Base-by-base conservation (phyloP, 2,797 vertebrate genomes). In the Chaetophractus vellerosus region DNA sequence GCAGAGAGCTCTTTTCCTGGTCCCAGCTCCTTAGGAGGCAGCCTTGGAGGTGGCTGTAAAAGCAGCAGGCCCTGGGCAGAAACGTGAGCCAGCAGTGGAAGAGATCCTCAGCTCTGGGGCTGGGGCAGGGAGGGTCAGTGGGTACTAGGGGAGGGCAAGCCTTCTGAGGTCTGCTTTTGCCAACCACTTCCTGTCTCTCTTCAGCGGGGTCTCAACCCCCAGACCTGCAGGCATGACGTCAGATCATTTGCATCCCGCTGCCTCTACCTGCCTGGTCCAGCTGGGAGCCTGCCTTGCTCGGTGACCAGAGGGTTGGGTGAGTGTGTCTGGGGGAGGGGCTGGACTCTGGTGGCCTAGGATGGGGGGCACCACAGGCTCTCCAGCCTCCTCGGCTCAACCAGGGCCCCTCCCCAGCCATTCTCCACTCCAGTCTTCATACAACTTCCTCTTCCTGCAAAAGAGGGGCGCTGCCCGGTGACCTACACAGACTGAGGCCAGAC, bases 181-280 rank as follows among this genome's bases (percentile, higher is more conserved):
- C 96, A 98, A 97, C 94, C 85, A 95, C 96, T 96, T 97, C 91
- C 96, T 96, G 96, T 98, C 93, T 96, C 93, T 97, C 97, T 97
- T 97, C 95, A 98, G 97, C 91, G 64, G 97, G 97, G 97, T 93
- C 87, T 96, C 95, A 97, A 96, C 76, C 95, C 97, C 96, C 69
- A 97, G 97, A 96, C 96, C 94, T 97, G 89, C 96, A 98, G 97
- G 96, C 96, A 97, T 98, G 97, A 97, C 96, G 91, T 97, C 97
- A 97, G 94, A 96, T 97, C 97, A 94, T 97, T 97, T 97, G 95
- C 95, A 94, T 96, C 92, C 90, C 36, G 92, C 95, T 95, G 96
- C 95, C 94, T 97, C 96, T 93, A 97, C 97, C 95, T 97, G 97
- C 87, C 96, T 19, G n/a, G 96, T 95, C 83, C 96, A 95, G 93